These are phyloP conservation scores for Ariolimax columbianus DNA, from an alignment of 2,888 invertebrate species.

Conservation along the genomic window DNA sequence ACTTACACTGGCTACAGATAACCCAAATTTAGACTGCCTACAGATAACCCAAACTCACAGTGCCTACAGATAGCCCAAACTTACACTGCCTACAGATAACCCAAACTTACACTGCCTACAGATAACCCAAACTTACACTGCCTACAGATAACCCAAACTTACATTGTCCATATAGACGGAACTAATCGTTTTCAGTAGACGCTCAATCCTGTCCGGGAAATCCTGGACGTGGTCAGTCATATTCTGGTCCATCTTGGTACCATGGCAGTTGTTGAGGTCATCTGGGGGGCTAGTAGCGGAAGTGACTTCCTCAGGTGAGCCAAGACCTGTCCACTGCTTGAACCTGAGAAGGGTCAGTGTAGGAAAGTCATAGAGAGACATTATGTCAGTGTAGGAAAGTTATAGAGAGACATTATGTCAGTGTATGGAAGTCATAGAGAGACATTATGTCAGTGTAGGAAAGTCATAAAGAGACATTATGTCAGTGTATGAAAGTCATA, in stretches of 20 bases:
- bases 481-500: too few species aligned
- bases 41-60: neutral
- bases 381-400: too few species aligned
- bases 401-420: too few species aligned
- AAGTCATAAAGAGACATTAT: too few species aligned
- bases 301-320: conserved; percentile 40
- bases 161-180: conserved; percentile 74
- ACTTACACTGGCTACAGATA: conserved; percentile 9
- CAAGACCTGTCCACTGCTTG: conserved; percentile 68
- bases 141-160: neutral
- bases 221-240: conserved; percentile 62
- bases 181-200: conserved; percentile 75
- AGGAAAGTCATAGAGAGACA: too few species aligned
- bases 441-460: too few species aligned
- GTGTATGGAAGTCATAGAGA: too few species aligned
- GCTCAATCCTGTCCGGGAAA: conserved; percentile 77
- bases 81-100: neutral
- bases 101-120: neutral
- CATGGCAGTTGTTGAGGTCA: conserved; percentile 3
- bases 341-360: conserved; percentile 61
- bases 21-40: too few species aligned
- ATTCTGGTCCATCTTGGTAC: neutral
- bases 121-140: neutral
- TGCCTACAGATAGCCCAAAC: neutral
- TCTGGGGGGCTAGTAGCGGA: neutral